phyloP scores from a whole-genome alignment of 2,888 invertebrate genomes.

The Galeopsomyia nigrocyanea region DNA sequence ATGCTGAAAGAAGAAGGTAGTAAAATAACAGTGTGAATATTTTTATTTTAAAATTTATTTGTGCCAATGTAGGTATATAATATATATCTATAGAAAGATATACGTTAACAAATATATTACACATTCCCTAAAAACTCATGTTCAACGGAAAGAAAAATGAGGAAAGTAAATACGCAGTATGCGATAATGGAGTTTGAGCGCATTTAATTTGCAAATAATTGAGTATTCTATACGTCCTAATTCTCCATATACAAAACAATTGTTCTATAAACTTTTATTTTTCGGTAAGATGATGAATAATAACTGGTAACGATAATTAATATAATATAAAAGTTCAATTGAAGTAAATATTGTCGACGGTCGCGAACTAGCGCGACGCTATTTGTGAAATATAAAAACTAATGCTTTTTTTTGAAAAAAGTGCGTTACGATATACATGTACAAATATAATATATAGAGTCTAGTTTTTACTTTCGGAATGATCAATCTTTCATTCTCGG shows the following conservation, averaged over 20 bases:
- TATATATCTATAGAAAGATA: conserved; percentile 47
- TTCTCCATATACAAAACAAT: conserved; percentile 32
- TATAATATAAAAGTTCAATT: conserved; percentile 43
- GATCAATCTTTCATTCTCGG: conserved; percentile 43
- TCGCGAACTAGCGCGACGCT: conserved; percentile 40
- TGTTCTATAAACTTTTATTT: conserved; percentile 21
- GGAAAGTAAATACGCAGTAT: conserved; percentile 15
- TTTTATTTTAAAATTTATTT: conserved; percentile 49
- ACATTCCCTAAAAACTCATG: conserved; percentile 45
- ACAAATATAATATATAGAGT: conserved; percentile 41
- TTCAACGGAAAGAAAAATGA: conserved; percentile 37
- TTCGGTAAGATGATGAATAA: conserved; percentile 34
- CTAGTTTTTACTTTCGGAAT: conserved; percentile 45
- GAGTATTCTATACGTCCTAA: conserved; percentile 43
- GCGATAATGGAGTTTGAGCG: conserved; percentile 30
- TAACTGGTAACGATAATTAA: conserved; percentile 43
- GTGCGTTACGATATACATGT: conserved; percentile 36
- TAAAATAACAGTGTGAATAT: conserved; percentile 7
- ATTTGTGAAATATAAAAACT: conserved; percentile 45
- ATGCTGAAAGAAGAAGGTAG: conserved; percentile 71
- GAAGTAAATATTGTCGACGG: conserved; percentile 46
- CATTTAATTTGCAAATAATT: conserved; percentile 29
- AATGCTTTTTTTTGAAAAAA: conserved; percentile 45
- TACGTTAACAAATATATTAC: conserved; percentile 49
- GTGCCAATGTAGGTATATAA: conserved; percentile 47